Percentiles rank a stretch among this genome's conserved stretches.
Conservation (phyloP, 2,888 invertebrate species). For the Gerris lacustris region DNA sequence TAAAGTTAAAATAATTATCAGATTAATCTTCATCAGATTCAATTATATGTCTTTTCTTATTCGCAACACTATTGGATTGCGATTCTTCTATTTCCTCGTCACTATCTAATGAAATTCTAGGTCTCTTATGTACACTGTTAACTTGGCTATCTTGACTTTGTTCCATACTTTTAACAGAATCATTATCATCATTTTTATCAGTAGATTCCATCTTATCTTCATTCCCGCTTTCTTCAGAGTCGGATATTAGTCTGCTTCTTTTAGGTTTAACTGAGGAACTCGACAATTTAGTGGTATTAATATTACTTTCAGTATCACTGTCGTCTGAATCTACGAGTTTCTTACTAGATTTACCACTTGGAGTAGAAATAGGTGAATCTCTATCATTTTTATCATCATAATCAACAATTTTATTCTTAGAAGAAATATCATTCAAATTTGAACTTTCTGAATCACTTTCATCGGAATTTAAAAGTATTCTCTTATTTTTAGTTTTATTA, state of each 20-base stretch:
- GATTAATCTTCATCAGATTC: constrained; percentile 16
- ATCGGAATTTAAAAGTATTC: too few relatives aligned
- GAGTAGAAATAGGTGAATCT: too few relatives aligned
- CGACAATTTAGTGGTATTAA: not conserved
- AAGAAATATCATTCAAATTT: too few relatives aligned
- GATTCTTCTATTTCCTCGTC: not conserved
- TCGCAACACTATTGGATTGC: not conserved
- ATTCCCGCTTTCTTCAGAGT: not conserved
- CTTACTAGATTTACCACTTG: too few relatives aligned
- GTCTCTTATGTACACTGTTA: not conserved
- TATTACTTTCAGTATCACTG: not conserved
- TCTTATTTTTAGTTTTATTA: too few relatives aligned
- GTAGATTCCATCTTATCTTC: not conserved
- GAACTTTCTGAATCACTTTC: too few relatives aligned
- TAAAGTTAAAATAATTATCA: not conserved
- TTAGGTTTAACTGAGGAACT: not conserved
- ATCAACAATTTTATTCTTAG: too few relatives aligned
- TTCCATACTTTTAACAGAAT: too few relatives aligned
- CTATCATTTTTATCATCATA: too few relatives aligned
- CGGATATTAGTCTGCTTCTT: not conserved
- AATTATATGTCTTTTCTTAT: constrained; percentile 17
- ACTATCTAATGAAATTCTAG: not conserved
- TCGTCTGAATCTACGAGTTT: not conserved
- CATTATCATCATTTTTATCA: too few relatives aligned
- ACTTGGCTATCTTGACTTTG: too few relatives aligned